These are phyloP conservation scores for Astyanax mexicanus DNA, from an alignment of 2,797 vertebrate genomes.

Conservation along the genomic window DNA sequence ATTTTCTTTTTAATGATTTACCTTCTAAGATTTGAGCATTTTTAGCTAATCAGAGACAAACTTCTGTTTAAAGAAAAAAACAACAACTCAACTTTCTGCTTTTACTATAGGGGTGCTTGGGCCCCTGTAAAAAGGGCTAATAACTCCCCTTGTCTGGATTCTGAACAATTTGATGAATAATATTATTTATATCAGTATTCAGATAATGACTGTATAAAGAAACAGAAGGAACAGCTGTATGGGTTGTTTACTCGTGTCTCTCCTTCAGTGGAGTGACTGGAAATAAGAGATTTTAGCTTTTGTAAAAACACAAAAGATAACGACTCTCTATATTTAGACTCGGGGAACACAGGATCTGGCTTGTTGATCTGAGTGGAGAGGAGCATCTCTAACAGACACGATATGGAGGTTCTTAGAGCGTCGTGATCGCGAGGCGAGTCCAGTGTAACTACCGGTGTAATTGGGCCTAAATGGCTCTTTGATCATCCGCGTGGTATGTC, in stretches of 20 bases:
- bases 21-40: too few species aligned
- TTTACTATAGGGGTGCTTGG: too few species aligned
- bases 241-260: constrained; percentile 9
- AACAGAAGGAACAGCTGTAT: neutral
- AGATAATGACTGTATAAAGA: too few species aligned
- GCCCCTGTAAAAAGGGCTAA: too few species aligned
- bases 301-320: constrained; percentile 25
- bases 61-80: too few species aligned
- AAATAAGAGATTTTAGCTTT: constrained; percentile 19
- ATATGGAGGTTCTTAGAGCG: neutral
- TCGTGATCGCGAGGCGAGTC: constrained; percentile 47
- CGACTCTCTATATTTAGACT: constrained; percentile 29
- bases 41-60: too few species aligned
- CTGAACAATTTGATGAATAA: too few species aligned
- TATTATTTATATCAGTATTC: too few species aligned
- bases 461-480: constrained; percentile 29
- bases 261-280: neutral
- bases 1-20: too few species aligned
- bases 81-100: too few species aligned
- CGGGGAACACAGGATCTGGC: neutral
- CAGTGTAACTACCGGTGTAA: constrained; percentile 30
- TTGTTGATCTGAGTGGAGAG: constrained; percentile 12
- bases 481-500: constrained; percentile 37
- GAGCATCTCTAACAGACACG: constrained; percentile 17
- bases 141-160: too few species aligned